Evolutionary conservation across 2,113 vertebrate genomes (phyloP).

Genomic region (Anser brachyrhynchus): DNA sequence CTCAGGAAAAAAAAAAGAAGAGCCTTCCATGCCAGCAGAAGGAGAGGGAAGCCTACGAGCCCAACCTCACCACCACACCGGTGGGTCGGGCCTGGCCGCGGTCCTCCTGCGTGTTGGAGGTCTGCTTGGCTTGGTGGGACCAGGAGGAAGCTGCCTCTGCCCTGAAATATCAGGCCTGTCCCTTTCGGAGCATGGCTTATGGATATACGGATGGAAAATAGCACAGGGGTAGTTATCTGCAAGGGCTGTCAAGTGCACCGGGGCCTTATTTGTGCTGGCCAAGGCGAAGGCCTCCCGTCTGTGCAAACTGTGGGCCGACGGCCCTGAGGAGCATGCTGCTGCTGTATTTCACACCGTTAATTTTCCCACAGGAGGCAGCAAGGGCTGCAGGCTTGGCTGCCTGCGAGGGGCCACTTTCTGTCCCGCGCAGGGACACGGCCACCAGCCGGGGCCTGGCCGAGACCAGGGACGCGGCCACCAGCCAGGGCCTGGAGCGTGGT

Average conservation of each 20-base stretch:
- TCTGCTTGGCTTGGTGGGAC: not conserved
- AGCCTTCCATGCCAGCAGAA: not conserved
- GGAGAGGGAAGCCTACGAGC: not conserved
- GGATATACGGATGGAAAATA: not conserved
- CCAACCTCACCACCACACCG: no score
- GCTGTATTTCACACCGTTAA: no score
- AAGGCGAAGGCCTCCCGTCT: not conserved
- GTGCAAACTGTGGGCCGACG: no score
- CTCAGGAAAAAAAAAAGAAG: not conserved
- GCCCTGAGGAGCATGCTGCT: not conserved
- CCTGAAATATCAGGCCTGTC: no score
- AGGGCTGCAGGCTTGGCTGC: not conserved
- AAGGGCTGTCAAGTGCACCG: not conserved
- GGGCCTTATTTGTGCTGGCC: not conserved
- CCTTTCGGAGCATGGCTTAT: rapidly evolving
- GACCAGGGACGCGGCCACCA: not conserved
- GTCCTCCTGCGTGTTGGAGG: not conserved
- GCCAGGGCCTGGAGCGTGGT: no score
- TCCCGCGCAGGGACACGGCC: not conserved
- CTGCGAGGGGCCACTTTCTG: not conserved
- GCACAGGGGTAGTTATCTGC: not conserved
- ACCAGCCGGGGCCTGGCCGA: no score
- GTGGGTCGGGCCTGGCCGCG: not conserved
- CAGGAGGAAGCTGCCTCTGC: not conserved
- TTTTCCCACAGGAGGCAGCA: no score